phyloP scores from a whole-genome alignment of 1,140 invertebrate genomes.

The Sitophilus oryzae region DNA sequence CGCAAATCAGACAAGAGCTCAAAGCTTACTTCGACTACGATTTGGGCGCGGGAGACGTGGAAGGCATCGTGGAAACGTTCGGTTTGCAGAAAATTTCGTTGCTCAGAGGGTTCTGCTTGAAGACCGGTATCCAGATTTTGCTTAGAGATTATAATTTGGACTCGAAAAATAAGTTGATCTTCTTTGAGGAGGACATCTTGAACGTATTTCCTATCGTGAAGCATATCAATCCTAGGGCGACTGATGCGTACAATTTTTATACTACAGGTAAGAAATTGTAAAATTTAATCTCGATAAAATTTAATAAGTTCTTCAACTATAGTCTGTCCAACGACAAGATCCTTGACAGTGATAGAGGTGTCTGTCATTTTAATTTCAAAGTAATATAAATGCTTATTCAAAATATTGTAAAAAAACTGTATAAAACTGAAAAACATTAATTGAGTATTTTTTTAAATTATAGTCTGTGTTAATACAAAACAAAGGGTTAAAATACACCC shows the following conservation, averaged over 20 bases:
- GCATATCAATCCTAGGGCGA: conserved; percentile 93
- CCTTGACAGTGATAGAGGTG: no score
- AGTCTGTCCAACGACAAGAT: no score
- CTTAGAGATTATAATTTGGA: conserved; percentile 92
- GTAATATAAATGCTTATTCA: no score
- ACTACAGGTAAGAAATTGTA: conserved; percentile 69
- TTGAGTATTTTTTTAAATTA: no score
- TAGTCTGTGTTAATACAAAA: no score
- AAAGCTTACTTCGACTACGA: conserved; percentile 84
- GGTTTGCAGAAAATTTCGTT: conserved; percentile 85
- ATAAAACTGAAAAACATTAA: no score
- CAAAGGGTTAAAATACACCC: no score
- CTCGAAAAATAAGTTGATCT: conserved; percentile 78
- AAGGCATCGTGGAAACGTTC: conserved; percentile 70
- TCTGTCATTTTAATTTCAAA: no score
- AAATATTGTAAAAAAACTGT: no score
- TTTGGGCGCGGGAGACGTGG: conserved; percentile 71
- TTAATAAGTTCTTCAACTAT: no score
- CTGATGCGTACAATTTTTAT: conserved; percentile 97
- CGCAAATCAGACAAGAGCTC: conserved; percentile 79
- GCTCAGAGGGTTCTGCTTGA: conserved; percentile 52
- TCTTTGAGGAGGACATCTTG: conserved; percentile 90
- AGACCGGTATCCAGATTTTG: conserved; percentile 79
- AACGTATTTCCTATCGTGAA: conserved; percentile 98
- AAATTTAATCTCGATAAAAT: no score